These are phyloP conservation scores for Piprites chloris DNA, from an alignment of 2,113 vertebrate genomes.

Conservation along the genomic window DNA sequence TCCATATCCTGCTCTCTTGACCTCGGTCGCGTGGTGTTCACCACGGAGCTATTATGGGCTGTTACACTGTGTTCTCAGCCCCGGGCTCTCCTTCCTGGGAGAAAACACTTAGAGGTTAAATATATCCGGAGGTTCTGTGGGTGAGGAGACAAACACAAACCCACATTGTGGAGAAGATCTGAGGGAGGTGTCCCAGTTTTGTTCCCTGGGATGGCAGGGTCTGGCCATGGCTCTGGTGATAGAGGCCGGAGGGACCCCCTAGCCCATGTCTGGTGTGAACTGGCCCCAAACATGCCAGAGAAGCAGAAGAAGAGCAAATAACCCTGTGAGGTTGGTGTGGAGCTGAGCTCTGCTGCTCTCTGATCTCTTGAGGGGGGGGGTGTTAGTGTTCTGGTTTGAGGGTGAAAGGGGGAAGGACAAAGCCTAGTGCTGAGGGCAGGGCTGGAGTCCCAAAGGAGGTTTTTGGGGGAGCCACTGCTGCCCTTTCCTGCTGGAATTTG, in stretches of 20 bases:
- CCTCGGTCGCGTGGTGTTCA: background rate
- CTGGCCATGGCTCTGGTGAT: background rate
- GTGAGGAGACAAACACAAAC: background rate
- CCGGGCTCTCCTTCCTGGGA: background rate
- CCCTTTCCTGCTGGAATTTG: background rate
- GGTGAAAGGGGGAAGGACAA: background rate
- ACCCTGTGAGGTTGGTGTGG: background rate
- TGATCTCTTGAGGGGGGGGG: background rate
- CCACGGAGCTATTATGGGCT: background rate
- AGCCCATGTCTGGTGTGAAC: background rate
- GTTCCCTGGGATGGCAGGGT: background rate
- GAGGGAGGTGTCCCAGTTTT: background rate
- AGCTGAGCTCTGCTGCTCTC: background rate
- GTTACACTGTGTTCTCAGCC: background rate
- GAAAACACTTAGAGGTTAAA: background rate
- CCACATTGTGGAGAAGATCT: accelerated
- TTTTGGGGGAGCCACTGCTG: background rate
- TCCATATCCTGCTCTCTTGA: background rate
- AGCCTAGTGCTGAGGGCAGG: background rate
- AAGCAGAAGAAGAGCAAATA: background rate
- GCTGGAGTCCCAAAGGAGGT: background rate
- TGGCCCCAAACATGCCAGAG: background rate
- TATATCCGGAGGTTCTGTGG: background rate
- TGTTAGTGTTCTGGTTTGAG: background rate
- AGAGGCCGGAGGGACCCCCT: background rate